Evolutionary conservation across 2,113 vertebrate genomes (phyloP).

Genomic region (Hydropotes inermis): DNA sequence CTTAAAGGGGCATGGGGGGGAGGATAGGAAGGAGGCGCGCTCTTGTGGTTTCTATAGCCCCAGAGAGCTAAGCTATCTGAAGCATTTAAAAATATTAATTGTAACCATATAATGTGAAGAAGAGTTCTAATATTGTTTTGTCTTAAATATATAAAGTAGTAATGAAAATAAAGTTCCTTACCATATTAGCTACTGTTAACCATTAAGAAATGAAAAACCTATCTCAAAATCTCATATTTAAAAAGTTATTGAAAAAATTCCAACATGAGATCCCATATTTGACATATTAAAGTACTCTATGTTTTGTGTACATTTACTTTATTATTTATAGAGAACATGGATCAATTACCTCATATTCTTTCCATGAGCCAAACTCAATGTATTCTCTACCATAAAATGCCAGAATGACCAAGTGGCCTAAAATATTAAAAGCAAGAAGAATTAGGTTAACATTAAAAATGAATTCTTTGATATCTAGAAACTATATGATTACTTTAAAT

Average conservation of each 20-base stretch:
- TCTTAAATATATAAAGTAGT: background rate
- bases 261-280: background rate
- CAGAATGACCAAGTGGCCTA: constrained; percentile 48
- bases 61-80: background rate
- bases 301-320: background rate
- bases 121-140: background rate
- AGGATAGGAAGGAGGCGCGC: background rate
- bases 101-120: background rate
- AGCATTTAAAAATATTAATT: constrained; percentile 25
- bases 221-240: background rate
- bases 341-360: constrained; percentile 26
- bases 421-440: constrained; percentile 53
- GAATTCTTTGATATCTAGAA: background rate
- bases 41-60: background rate
- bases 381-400: constrained; percentile 48
- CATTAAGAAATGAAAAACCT: background rate
- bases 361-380: constrained; percentile 27
- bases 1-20: background rate
- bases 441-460: constrained; percentile 46
- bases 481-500: constrained; percentile 7
- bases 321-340: background rate
- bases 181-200: background rate
- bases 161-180: constrained; percentile 30
- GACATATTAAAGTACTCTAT: background rate
- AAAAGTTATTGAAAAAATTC: background rate